Evolutionary conservation across 2,797 vertebrate species (phyloP).

Genomic region (Tokudaia muenninki): DNA sequence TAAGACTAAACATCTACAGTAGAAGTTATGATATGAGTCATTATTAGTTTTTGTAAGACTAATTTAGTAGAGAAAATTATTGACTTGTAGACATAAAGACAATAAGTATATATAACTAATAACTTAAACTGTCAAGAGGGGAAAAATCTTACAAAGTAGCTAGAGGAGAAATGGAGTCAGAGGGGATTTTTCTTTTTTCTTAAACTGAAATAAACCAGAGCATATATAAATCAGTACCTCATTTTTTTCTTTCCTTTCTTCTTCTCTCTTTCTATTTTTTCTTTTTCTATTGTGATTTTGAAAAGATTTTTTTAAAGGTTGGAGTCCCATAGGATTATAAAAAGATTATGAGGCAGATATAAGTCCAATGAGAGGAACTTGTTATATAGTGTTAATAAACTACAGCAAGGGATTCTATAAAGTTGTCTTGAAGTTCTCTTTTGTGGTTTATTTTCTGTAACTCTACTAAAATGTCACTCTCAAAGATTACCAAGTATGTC

Average conservation of each 20-base stretch:
- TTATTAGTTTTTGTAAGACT: not conserved
- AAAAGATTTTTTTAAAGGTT: not conserved
- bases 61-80: not conserved
- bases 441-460: not conserved
- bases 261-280: not conserved
- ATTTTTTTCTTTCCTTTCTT: not conserved
- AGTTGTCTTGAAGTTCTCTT: conserved; percentile 13
- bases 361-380: not conserved
- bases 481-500: conserved; percentile 9
- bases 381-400: not conserved
- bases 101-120: not conserved
- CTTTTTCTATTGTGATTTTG: not conserved
- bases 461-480: conserved; percentile 10
- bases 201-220: conserved; percentile 5
- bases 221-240: not conserved
- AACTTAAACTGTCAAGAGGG: not conserved
- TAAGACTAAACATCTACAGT: not conserved
- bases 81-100: not conserved
- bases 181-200: not conserved
- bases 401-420: conserved; percentile 24
- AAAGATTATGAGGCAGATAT: not conserved
- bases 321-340: conserved; percentile 14
- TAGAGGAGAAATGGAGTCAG: not conserved
- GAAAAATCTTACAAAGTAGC: conserved; percentile 3
- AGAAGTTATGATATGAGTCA: not conserved